A percentile compares a stretch with the other conserved stretches of the same genome.
phyloP scores from a whole-genome alignment of 2,113 vertebrate species.

The Narcine bancroftii region DNA sequence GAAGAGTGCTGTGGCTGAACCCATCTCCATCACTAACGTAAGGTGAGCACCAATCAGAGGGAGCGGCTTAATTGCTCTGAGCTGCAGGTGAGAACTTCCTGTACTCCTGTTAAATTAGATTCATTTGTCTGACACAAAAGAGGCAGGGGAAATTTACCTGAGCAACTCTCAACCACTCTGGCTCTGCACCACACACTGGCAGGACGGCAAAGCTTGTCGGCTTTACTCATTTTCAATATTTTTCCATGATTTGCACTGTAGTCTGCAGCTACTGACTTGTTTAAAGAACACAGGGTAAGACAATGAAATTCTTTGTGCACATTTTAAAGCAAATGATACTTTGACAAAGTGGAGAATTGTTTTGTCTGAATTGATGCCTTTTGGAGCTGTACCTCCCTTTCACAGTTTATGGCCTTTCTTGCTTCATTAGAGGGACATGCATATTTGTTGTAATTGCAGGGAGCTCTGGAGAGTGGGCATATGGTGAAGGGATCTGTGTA shows the following conservation, averaged over 20 bases:
- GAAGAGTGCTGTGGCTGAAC: not conserved
- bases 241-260: not conserved
- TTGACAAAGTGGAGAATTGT: not conserved
- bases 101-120: not conserved
- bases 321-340: not conserved
- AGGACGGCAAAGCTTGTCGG: not conserved
- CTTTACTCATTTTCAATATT: not conserved
- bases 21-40: not conserved
- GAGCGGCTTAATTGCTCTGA: not conserved
- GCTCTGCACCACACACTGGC: not conserved
- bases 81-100: slow-evolving; percentile 35
- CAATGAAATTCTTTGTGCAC: not conserved
- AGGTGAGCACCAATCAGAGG: slow-evolving; percentile 23
- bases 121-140: not conserved
- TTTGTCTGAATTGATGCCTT: not conserved
- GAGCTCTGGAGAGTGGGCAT: not conserved
- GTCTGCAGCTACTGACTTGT: not conserved
- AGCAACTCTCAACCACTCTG: not conserved
- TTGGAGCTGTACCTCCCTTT: not conserved
- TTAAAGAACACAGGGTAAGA: not conserved
- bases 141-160: slow-evolving; percentile 18
- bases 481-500: not conserved
- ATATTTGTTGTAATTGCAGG: not conserved
- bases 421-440: not conserved
- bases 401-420: not conserved